A percentile compares a stretch with the other conserved stretches of the same genome.
Conservation (phyloP, 1,140 invertebrate species). For the Doryteuthis pealeii region DNA sequence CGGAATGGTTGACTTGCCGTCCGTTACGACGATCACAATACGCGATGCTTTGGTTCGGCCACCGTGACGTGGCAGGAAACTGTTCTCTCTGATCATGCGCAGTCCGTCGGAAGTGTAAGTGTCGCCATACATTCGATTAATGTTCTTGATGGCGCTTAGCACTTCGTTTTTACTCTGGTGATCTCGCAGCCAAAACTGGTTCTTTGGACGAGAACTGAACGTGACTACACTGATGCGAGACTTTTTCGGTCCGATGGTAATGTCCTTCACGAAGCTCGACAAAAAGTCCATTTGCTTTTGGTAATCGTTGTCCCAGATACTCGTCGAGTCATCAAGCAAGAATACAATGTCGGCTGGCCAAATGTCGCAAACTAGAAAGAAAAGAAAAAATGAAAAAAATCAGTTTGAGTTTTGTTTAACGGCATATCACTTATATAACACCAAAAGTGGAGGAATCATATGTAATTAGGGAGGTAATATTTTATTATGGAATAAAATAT, state of each 20-base stretch:
- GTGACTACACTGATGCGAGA: constrained; percentile 40
- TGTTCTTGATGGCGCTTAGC: constrained; percentile 20
- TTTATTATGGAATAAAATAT: too few species aligned
- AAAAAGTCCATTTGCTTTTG: constrained; percentile 43
- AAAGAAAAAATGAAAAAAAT: neutral
- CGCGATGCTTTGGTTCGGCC: constrained; percentile 15
- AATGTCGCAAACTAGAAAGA: constrained; percentile 32
- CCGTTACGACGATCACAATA: constrained; percentile 24
- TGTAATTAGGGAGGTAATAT: too few species aligned
- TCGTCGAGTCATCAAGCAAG: constrained; percentile 50
- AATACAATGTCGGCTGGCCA: constrained; percentile 52
- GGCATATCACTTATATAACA: neutral
- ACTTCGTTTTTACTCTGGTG: constrained; percentile 31
- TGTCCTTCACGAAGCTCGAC: constrained; percentile 38
- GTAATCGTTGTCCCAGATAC: constrained; percentile 47
- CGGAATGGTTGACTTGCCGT: constrained; percentile 21
- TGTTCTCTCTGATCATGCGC: constrained; percentile 20
- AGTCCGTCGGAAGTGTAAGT: constrained; percentile 21
- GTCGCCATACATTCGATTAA: constrained; percentile 18
- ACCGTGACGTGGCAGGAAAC: constrained; percentile 20
- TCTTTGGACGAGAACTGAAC: constrained; percentile 32
- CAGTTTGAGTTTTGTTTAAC: neutral
- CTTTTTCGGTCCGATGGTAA: constrained; percentile 37
- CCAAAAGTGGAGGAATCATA: too few species aligned
- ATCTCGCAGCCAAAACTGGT: constrained; percentile 35